Evolutionary conservation across 2,113 vertebrate genomes (phyloP).

Genomic region (Amia ocellicauda): DNA sequence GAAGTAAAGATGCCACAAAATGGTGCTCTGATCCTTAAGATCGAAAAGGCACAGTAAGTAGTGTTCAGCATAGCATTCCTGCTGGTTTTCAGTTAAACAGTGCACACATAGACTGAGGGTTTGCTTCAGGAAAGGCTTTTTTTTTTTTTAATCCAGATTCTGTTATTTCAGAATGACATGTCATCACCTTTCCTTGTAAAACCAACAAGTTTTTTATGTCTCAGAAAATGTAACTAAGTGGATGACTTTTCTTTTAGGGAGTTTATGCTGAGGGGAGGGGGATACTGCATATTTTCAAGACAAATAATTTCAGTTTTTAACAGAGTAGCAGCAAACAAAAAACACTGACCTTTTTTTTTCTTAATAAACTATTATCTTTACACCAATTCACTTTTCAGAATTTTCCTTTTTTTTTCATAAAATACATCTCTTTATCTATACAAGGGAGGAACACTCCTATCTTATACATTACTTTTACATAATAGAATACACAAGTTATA

Average conservation of each 20-base stretch:
- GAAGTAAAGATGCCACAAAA: background rate
- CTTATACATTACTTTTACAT: constrained; percentile 65
- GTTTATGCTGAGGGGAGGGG: constrained; percentile 32
- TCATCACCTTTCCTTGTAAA: constrained; percentile 22
- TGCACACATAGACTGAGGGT: constrained; percentile 37
- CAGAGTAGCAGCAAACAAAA: constrained; percentile 73
- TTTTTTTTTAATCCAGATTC: constrained; percentile 11
- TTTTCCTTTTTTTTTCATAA: constrained; percentile 59
- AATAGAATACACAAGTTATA: constrained; percentile 75
- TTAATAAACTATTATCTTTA: constrained; percentile 70
- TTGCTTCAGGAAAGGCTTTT: background rate
- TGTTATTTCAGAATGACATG: constrained; percentile 21
- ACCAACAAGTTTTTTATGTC: constrained; percentile 21
- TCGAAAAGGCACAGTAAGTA: background rate
- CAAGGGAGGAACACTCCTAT: constrained; percentile 49
- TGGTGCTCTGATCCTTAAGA: background rate
- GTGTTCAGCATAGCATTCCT: constrained; percentile 8
- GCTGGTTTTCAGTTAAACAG: constrained; percentile 36
- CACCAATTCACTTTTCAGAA: constrained; percentile 56
- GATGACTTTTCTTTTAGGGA: constrained; percentile 16
- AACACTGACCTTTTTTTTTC: constrained; percentile 71
- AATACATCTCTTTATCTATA: constrained; percentile 67
- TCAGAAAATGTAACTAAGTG: constrained; percentile 23
- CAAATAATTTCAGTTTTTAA: constrained; percentile 65
- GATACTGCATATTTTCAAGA: constrained; percentile 70